These are phyloP conservation scores for Pemphigus obesinymphae DNA, from an alignment of 1,140 invertebrate genomes.

Conservation along the genomic window DNA sequence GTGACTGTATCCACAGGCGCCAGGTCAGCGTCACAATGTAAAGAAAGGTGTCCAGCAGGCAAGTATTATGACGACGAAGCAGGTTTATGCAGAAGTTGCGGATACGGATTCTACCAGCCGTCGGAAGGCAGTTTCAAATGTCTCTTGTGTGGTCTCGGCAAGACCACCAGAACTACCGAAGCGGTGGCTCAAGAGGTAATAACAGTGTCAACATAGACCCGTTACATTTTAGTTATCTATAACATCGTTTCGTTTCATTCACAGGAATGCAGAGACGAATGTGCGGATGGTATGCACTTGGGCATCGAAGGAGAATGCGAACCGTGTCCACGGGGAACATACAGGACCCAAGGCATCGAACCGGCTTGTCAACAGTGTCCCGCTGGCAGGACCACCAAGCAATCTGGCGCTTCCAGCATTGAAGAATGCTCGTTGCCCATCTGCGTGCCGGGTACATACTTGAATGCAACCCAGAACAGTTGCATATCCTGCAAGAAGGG, in stretches of 20 bases:
- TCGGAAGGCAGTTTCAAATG: conserved; percentile 87
- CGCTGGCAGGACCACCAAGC: conserved; percentile 78
- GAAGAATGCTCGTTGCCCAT: conserved; percentile 89
- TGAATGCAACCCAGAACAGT: conserved; percentile 77
- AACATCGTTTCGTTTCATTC: not conserved
- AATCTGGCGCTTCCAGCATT: conserved; percentile 71
- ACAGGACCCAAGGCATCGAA: conserved; percentile 79
- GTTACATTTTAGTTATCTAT: not conserved
- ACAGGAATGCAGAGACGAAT: conserved; percentile 82
- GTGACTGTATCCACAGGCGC: conserved; percentile 83
- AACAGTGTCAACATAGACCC: not conserved
- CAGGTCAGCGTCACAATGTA: conserved; percentile 80
- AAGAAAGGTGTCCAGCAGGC: conserved; percentile 85
- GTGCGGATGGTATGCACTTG: conserved; percentile 82
- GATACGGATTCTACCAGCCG: conserved; percentile 90
- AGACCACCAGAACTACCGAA: conserved; percentile 87
- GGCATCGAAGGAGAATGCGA: conserved; percentile 85
- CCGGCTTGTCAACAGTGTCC: conserved; percentile 86
- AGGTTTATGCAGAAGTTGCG: conserved; percentile 82
- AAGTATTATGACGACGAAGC: conserved; percentile 84
- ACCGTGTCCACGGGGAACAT: conserved; percentile 84
- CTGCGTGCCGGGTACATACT: conserved; percentile 74
- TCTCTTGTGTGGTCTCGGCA: conserved; percentile 80
- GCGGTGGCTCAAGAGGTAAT: conserved; percentile 69
- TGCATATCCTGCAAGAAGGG: conserved; percentile 87